Evolutionary conservation across 2,797 vertebrate genomes (phyloP), one percentile per base, ranked within the genome.

Genomic region (Lithobates sylvaticus): DNA sequence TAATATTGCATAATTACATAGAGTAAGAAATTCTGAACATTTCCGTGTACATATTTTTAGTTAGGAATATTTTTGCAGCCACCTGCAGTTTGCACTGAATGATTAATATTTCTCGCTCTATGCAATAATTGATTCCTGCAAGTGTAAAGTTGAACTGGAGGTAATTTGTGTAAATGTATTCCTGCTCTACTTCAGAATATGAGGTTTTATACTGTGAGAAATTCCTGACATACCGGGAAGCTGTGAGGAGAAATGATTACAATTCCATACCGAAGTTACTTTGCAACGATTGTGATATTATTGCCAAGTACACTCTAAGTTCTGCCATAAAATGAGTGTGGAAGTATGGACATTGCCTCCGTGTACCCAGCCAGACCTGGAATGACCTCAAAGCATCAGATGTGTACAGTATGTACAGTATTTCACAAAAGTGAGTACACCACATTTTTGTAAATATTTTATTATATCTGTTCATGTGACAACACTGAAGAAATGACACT

Each of bases 141-240:
- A 65, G 26, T 67, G 44, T 50, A 71, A 77, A 86, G 65, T 72
- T 78, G 54, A 74, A 74, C 67, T 42, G 13, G 58, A 44, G 21
- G 32, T 68, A 77, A 87, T 78, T 54, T 72, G 61, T 87, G 58
- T 54, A 83, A 78, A 86, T 83, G 50, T 76, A 71, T 76, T 86
- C 36, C 73, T 64, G 67, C 32, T 39, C 12, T 32, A 50, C 58
- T 75, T 74, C 64, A 27, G 61, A 70, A 61, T 68, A 80, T 44
- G 58, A 34, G 15, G 26, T 85, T 58, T 76, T 68, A 70, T 81
- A 68, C 34, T n/a, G 67, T 34, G 50, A 77, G 76, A 78, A 74
- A 87, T 87, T 83, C 85, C 39, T 23, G 61, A 78, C 72, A 87
- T 83, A 83, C 81, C 61, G 39, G 36, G 29, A 65, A 47, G 65